Evolutionary conservation across 2,797 vertebrate genomes (phyloP).

Genomic region (Schizopygopsis malacanthus): DNA sequence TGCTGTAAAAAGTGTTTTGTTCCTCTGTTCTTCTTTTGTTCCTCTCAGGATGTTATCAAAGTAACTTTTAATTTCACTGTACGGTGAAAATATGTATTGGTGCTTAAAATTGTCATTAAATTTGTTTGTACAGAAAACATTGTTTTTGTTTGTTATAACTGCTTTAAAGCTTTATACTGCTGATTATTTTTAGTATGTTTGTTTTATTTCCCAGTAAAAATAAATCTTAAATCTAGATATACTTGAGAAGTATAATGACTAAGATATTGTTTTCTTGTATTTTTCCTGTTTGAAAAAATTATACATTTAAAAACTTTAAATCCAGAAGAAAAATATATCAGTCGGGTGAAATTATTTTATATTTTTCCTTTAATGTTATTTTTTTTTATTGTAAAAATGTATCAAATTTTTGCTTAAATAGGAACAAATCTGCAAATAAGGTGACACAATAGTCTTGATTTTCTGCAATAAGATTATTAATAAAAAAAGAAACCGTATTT

Average conservation of each 20-base stretch:
- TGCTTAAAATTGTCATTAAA: constrained; percentile 57
- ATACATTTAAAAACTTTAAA: neutral
- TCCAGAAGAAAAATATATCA: neutral
- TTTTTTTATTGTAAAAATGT: too few relatives aligned
- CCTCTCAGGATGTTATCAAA: constrained; percentile 63
- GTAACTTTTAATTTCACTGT: constrained; percentile 44
- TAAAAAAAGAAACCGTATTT: neutral
- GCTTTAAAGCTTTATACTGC: constrained; percentile 21
- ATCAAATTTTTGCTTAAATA: neutral
- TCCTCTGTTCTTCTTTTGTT: constrained; percentile 41
- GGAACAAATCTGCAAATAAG: neutral
- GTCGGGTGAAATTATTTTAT: too few relatives aligned
- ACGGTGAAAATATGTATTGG: constrained; percentile 61
- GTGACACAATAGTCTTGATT: neutral
- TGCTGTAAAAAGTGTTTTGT: constrained; percentile 34
- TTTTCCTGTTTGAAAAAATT: neutral
- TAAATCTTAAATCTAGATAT: neutral
- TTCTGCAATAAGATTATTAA: neutral
- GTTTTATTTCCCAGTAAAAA: neutral
- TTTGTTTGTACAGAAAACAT: constrained; percentile 44
- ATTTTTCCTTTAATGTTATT: too few relatives aligned
- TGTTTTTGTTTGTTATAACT: neutral
- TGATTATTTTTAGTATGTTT: neutral
- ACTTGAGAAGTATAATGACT: neutral
- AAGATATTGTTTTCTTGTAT: neutral